Base-by-base conservation (phyloP, 2,113 vertebrate genomes). In the Cinclus cinclus region DNA sequence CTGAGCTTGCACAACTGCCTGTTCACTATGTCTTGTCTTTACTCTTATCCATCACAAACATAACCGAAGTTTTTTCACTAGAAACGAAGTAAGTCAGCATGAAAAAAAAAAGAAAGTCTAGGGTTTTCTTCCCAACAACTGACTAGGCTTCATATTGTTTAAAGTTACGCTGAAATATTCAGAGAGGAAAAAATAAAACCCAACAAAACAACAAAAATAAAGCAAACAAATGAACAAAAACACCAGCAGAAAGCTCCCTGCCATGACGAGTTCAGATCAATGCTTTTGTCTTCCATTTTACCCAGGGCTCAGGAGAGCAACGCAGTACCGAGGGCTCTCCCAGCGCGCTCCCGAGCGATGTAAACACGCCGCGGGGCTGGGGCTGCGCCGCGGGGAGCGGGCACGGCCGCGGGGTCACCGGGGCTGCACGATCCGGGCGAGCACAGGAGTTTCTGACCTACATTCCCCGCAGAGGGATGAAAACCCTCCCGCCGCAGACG, bases 231-330 rank as follows among this genome's bases (percentile, higher is more conserved):
- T 22, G 63, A 77, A 70, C 18, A 69, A 31, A 69, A 90, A 62
- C 79, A 90, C 47, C 70, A 58, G 37, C 46, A 44, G 70, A 49
- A 70, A 78, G 31, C 88, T 52, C 82, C 18, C 78, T 46, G 75
- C 18, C 58, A 82, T 24, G 75, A 70, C 70, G 75, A 92, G 79
- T 68, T 85, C 65, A 20, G 52, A 78, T 67, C 78, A 63, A 85
- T 2, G 91, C 83, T 92, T 96, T 85, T 94, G 94, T 92, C 94
- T 93, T 92, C 95, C 94, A 95, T 95, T 93, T 96, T 95, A 74
- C 77, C 59, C 90, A 28, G 52, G 67, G 70, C 22, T 24, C 55
- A 11, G 73, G 49, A 76, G 42, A 79, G 56, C 70, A 63, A 1
- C 52, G 52, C 9, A 1, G 73, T 4, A 35, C 11, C 50, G 30